phyloP scores from a whole-genome alignment of 1,140 invertebrate species.

The Drosophila triauraria region DNA sequence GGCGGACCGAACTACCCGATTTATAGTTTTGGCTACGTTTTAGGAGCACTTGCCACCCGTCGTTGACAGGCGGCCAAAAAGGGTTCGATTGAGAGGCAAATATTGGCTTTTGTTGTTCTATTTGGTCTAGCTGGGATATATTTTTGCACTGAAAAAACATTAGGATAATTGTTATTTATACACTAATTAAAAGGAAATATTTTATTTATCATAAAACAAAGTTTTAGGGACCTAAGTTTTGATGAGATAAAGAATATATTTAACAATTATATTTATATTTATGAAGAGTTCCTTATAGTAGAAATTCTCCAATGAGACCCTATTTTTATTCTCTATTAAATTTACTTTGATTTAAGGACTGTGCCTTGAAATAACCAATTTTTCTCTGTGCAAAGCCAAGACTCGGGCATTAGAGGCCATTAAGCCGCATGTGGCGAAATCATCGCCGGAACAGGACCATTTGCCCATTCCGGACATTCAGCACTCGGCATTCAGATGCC shows the following conservation, averaged over 20 bases:
- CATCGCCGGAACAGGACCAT: constrained; percentile 44
- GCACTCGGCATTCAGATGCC: constrained; percentile 25
- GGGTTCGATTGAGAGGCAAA: constrained; percentile 62
- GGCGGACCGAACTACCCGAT: constrained; percentile 8
- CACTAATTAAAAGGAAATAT: not conserved
- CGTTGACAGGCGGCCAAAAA: constrained; percentile 38
- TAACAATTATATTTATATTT: too few relatives aligned
- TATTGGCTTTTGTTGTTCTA: constrained; percentile 48
- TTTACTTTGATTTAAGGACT: not conserved
- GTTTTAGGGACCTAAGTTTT: not conserved
- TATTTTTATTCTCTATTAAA: too few relatives aligned
- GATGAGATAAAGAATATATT: too few relatives aligned
- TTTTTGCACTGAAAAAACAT: not conserved
- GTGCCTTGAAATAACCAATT: not conserved
- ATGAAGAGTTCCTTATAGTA: too few relatives aligned
- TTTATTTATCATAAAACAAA: not conserved
- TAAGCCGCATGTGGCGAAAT: constrained; percentile 68
- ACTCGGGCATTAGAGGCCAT: constrained; percentile 30
- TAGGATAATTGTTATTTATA: not conserved
- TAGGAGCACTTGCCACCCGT: constrained; percentile 32
- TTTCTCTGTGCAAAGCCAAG: constrained; percentile 8
- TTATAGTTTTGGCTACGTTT: constrained; percentile 32
- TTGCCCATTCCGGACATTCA: constrained; percentile 21
- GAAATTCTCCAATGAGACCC: too few relatives aligned
- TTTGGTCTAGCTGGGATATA: constrained; percentile 13